These are phyloP conservation scores for Halcyon leucocephala DNA, from an alignment of 2,797 vertebrate genomes.

Conservation along the genomic window DNA sequence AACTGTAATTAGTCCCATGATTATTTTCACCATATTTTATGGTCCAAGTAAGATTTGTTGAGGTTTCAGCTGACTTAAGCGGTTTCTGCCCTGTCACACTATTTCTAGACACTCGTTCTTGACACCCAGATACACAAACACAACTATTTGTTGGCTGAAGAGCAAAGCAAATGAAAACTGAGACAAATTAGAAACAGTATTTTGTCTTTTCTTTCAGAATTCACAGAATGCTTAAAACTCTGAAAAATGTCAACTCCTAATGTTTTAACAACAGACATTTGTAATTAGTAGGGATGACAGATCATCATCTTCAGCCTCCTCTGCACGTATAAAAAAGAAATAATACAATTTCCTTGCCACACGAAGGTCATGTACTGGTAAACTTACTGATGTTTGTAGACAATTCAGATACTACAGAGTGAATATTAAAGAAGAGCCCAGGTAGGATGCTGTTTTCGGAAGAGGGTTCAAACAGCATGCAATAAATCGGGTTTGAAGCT, in stretches of 20 bases:
- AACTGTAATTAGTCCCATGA: background rate
- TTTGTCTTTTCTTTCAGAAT: background rate
- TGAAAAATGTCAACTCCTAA: background rate
- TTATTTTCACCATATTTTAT: background rate
- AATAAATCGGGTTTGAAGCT: background rate
- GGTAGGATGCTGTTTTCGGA: background rate
- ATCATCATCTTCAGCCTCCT: background rate
- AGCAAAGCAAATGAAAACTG: background rate
- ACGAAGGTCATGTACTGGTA: background rate
- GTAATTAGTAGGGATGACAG: background rate
- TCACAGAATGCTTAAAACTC: background rate
- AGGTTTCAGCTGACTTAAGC: background rate
- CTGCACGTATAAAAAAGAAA: background rate
- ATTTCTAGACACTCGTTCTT: background rate
- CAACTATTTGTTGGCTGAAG: background rate
- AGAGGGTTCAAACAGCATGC: background rate
- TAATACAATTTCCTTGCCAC: background rate
- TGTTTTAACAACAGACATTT: background rate
- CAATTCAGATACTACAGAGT: background rate
- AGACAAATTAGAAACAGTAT: background rate
- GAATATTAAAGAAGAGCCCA: background rate
- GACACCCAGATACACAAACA: background rate
- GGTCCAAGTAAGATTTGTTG: background rate
- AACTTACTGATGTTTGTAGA: background rate
- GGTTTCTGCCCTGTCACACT: background rate